Conservation (phyloP, 64 coral and sea anemone genomes). For the Montipora capricornis region DNA sequence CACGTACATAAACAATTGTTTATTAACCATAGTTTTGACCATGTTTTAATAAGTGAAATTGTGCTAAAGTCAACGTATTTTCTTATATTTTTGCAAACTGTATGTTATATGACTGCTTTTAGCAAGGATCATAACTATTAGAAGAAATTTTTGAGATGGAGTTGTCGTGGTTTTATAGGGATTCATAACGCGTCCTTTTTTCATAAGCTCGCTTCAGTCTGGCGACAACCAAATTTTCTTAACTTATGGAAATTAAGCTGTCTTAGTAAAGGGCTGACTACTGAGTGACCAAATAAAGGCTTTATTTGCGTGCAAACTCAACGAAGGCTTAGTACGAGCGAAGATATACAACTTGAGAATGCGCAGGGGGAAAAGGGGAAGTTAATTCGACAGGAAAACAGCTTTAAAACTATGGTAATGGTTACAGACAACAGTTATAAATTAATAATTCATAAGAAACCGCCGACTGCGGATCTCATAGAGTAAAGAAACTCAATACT, state of each 20-base stretch:
- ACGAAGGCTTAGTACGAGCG: background rate
- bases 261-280: background rate
- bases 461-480: background rate
- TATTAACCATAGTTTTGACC: no score
- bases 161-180: no score
- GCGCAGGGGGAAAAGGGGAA: background rate
- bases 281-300: background rate
- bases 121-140: no score
- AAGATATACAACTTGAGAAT: background rate
- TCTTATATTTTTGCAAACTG: no score
- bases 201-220: no score
- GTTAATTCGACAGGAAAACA: background rate
- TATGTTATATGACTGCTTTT: no score
- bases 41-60: background rate
- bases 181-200: no score
- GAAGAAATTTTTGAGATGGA: no score
- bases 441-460: background rate
- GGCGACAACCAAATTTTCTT: background rate
- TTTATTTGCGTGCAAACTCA: background rate
- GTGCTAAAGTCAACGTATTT: no score
- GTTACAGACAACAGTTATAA: background rate
- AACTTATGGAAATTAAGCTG: background rate
- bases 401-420: background rate
- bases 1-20: no score
- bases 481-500: background rate